Base-by-base conservation (phyloP, 2,113 vertebrate species). In the Pitta sordida region DNA sequence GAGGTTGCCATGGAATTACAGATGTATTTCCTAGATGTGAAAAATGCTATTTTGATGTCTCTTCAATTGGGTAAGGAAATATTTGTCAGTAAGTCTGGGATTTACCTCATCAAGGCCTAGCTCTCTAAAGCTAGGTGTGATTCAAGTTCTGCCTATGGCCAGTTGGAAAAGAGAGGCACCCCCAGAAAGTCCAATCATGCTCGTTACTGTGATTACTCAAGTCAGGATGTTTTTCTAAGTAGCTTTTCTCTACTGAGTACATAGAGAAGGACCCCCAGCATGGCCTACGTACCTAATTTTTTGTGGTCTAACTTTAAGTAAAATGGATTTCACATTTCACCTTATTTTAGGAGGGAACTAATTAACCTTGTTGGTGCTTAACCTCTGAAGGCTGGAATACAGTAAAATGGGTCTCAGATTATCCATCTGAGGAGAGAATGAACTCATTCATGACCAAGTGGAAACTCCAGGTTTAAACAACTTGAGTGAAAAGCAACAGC, bases 41-140 rank as follows among this genome's bases (percentile, higher is more conserved):
- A 94, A 92, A 91, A 83, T 74, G 55, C 1, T 94, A 70, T 93
- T 95, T 91, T 91, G 75, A 86, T 90, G 32, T 92, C 26, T 92
- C 48, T 77, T 84, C 41, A 91, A 70, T 49, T 86, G 24, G 15
- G 58, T 86, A 69, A 86, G 91, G 64, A 95, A 88, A 83, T 77
- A 79, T 73, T 91, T 92, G 23, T 77, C 74, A 59, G 27, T 86
- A 74, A 65, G 16, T 10, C 43, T 91, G 63, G 7, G 60, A 37
- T 83, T 69, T 76, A 51, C 21, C 5, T 59, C 18, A 24, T 71
- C 16, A 32, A 73, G 24, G 12, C 32, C 82, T 88, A 63, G 4
- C 12, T 55, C 26, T 73, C 21, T 68, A 5, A 58, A 82, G 49
- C 30, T 7, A 52, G 34, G 2, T 3, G 3, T 29, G 41, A 23